Evolutionary conservation across 2,113 vertebrate genomes (phyloP).

Genomic region (Epinephelus moara): DNA sequence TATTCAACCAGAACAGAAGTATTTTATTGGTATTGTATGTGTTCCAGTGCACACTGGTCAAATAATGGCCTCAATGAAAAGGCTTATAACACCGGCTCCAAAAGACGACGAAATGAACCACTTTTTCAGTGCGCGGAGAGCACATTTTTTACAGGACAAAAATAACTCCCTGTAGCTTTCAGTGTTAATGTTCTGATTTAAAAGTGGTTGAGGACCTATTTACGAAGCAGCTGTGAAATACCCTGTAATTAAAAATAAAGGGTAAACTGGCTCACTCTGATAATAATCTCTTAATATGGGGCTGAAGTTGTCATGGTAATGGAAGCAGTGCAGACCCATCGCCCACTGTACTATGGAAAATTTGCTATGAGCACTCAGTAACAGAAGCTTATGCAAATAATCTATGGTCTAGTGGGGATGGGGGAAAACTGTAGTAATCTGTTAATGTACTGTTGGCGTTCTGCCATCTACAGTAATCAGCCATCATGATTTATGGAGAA

Average conservation of each 20-base stretch:
- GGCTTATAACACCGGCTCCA: background rate
- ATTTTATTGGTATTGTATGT: too few species aligned
- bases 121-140: background rate
- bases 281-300: constrained; percentile 38
- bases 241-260: constrained; percentile 41
- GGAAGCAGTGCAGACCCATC: constrained; percentile 24
- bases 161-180: background rate
- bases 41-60: background rate
- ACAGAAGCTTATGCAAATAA: constrained; percentile 71
- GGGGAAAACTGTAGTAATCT: constrained; percentile 64
- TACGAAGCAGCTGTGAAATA: constrained; percentile 19
- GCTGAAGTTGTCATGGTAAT: constrained; percentile 22
- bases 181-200: background rate
- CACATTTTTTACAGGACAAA: background rate
- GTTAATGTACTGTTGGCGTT: constrained; percentile 70
- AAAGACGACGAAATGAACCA: background rate
- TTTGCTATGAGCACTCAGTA: constrained; percentile 32
- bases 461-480: constrained; percentile 68
- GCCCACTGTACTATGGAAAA: constrained; percentile 18
- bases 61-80: constrained; percentile 8
- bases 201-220: constrained; percentile 14
- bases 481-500: constrained; percentile 66
- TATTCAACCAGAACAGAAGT: background rate
- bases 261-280: constrained; percentile 17
- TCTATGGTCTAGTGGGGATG: constrained; percentile 58